Evolutionary conservation across 2,888 invertebrate genomes (phyloP).

Genomic region (Pegoplata infirma): DNA sequence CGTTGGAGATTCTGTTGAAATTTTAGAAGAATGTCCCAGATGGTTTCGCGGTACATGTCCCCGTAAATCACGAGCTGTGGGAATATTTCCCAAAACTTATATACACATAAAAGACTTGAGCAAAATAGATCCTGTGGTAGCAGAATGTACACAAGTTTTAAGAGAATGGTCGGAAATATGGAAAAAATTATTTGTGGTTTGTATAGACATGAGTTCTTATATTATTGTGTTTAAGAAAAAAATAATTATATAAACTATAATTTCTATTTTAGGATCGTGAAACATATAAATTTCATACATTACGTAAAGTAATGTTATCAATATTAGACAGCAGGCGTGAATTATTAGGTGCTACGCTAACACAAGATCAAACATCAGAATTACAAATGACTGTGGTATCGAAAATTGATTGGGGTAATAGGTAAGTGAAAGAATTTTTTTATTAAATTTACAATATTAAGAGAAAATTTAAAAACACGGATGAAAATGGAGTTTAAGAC

Average conservation of each 20-base stretch:
- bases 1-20: conserved; percentile 95
- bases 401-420: conserved; percentile 97
- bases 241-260: background rate
- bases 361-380: conserved; percentile 93
- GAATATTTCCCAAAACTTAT: conserved; percentile 90
- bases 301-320: conserved; percentile 94
- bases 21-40: conserved; percentile 89
- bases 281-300: conserved; percentile 89
- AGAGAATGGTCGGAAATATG: conserved; percentile 96
- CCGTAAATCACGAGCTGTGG: conserved; percentile 83
- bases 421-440: conserved; percentile 31
- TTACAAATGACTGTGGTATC: conserved; percentile 91
- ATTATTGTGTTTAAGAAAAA: no score
- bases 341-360: conserved; percentile 91
- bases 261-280: conserved; percentile 84
- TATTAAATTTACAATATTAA: conserved; percentile 26
- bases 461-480: no score
- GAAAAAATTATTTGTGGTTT: conserved; percentile 94
- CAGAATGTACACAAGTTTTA: conserved; percentile 93
- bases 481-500: no score
- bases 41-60: conserved; percentile 94
- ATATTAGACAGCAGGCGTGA: conserved; percentile 91
- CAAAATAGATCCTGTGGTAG: conserved; percentile 92
- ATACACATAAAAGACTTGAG: conserved; percentile 92
- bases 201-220: no score